A percentile compares a stretch with the other conserved stretches of the same genome.
Conservation (phyloP, 2,888 invertebrate species). For the Thera britannica region DNA sequence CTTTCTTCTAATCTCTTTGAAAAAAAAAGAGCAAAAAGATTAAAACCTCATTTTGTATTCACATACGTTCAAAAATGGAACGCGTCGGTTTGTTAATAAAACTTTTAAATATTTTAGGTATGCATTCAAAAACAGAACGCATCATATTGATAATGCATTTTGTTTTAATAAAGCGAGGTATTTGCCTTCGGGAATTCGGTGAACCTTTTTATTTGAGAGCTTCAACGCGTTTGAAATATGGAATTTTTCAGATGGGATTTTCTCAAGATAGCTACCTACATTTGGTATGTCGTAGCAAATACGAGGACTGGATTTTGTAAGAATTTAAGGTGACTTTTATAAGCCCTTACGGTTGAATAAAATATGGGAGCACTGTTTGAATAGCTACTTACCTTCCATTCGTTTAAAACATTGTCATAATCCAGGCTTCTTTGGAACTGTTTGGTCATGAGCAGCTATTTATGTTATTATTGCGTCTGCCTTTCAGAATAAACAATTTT, state of each 20-base stretch:
- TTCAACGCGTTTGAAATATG: constrained; percentile 35
- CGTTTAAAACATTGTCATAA: constrained; percentile 1
- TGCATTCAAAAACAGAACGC: constrained; percentile 23
- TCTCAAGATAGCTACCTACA: constrained; percentile 25
- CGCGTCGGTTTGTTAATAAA: too few species aligned
- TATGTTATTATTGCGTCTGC: constrained; percentile 2
- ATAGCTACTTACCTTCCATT: constrained; percentile 5
- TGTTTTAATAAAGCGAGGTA: constrained; percentile 29
- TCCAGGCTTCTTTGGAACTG: constrained; percentile 1
- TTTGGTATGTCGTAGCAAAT: constrained; percentile 30
- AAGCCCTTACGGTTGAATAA: constrained; percentile 14
- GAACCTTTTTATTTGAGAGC: constrained; percentile 34
- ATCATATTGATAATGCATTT: constrained; percentile 25
- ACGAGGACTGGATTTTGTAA: constrained; percentile 22
- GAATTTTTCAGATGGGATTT: constrained; percentile 31
- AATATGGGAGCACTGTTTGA: constrained; percentile 8
- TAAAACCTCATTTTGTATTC: constrained; percentile 11
- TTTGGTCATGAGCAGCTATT: constrained; percentile 2
- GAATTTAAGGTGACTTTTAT: constrained; percentile 22
- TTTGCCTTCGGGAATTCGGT: constrained; percentile 28
- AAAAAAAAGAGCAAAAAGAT: neutral
- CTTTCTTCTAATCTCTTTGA: neutral
- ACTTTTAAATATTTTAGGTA: constrained; percentile 1
- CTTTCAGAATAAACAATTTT: constrained; percentile 30
- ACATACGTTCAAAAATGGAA: too few species aligned